A percentile compares a stretch with the other conserved stretches of the same genome.
Conservation (phyloP, 1,140 invertebrate genomes). For the Diorhabda carinulata region DNA sequence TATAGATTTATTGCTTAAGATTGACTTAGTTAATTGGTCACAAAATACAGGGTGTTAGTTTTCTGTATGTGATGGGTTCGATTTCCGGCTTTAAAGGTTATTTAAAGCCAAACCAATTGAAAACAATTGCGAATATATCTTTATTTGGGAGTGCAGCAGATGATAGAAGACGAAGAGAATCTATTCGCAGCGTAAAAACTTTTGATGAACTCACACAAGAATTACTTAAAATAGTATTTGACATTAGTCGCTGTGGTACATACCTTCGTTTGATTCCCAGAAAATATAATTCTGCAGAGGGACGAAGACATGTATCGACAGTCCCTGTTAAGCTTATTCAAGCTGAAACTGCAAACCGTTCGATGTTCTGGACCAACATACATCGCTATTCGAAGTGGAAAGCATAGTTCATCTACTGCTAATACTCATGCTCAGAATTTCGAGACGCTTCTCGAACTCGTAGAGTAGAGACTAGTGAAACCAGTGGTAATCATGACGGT, state of each 20-base stretch:
- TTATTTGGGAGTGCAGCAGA: conserved; percentile 41
- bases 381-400: conserved; percentile 40
- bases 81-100: too few relatives aligned
- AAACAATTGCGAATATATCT: conserved; percentile 10
- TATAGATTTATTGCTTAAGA: too few relatives aligned
- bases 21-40: too few relatives aligned
- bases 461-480: conserved; percentile 25
- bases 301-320: conserved; percentile 10
- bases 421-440: conserved; percentile 24
- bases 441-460: conserved; percentile 30
- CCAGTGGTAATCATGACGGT: conserved; percentile 36
- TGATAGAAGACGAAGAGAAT: conserved; percentile 33
- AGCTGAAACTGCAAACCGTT: conserved; percentile 34
- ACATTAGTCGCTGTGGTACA: conserved; percentile 32
- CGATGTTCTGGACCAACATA: conserved; percentile 46
- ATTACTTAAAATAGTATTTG: conserved; percentile 40
- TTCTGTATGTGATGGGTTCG: too few relatives aligned
- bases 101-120: too few relatives aligned
- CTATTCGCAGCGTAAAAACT: neutral
- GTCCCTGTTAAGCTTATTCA: conserved; percentile 36
- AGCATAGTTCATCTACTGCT: conserved; percentile 32
- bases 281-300: conserved; percentile 20
- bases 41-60: too few relatives aligned
- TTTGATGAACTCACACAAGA: conserved; percentile 29
- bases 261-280: conserved; percentile 39